A percentile compares a stretch with the other conserved stretches of the same genome.
These are phyloP conservation scores for Spodoptera frugiperda DNA, from an alignment of 1,140 invertebrate species.

Conservation along the genomic window DNA sequence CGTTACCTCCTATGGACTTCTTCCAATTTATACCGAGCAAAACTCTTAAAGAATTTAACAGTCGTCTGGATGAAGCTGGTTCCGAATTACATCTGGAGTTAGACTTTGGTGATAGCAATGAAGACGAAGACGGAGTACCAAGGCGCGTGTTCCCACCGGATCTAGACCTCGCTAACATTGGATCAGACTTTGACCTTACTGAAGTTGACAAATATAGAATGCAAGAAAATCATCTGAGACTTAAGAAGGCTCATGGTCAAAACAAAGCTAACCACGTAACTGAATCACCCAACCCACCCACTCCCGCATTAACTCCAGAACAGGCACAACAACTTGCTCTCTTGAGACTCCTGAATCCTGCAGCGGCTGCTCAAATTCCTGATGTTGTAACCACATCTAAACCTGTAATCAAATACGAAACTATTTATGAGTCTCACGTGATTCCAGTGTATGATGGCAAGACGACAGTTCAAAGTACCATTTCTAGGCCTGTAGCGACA, in stretches of 20 bases:
- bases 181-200: conserved; percentile 89
- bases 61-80: conserved; percentile 94
- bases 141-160: conserved; percentile 88
- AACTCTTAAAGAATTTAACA: conserved; percentile 95
- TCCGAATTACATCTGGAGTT: conserved; percentile 94
- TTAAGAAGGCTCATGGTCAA: conserved; percentile 87
- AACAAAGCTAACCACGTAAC: conserved; percentile 84
- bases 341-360: conserved; percentile 90
- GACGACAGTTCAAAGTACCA: conserved; percentile 91
- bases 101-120: conserved; percentile 93
- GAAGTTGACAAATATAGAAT: conserved; percentile 89
- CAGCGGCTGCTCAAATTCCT: conserved; percentile 87
- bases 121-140: conserved; percentile 89
- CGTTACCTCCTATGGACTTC: conserved; percentile 93
- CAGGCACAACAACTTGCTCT: conserved; percentile 92
- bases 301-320: conserved; percentile 88
- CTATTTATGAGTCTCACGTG: conserved; percentile 93
- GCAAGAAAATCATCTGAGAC: conserved; percentile 85
- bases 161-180: conserved; percentile 88
- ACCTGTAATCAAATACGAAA: conserved; percentile 91
- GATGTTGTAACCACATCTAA: conserved; percentile 92
- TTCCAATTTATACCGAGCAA: conserved; percentile 95
- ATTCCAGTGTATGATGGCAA: conserved; percentile 92
- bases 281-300: conserved; percentile 76
- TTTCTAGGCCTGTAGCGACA: conserved; percentile 91